phyloP scores from a whole-genome alignment of 2,888 invertebrate species.

The Alentia gelatinosa region DNA sequence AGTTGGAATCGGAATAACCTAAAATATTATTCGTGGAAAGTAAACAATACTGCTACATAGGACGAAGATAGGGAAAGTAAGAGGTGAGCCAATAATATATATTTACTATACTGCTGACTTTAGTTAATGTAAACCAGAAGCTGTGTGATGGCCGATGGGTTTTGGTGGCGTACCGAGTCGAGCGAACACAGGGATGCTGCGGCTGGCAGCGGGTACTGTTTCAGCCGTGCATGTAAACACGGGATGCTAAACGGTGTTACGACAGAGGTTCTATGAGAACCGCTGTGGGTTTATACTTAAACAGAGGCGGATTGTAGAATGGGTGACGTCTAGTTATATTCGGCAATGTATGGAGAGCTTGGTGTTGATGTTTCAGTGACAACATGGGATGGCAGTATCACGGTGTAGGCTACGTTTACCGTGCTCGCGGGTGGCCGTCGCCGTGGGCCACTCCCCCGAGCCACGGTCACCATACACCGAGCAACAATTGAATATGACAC shows the following conservation, averaged over 20 bases:
- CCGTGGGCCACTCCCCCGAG: too few relatives aligned
- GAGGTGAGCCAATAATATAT: background rate
- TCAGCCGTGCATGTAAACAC: constrained; percentile 5
- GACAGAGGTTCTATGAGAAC: background rate
- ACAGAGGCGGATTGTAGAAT: too few relatives aligned
- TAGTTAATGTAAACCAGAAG: background rate
- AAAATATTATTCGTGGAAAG: constrained; percentile 2
- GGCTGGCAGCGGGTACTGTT: background rate
- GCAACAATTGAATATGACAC: too few relatives aligned
- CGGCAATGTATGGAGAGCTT: too few relatives aligned
- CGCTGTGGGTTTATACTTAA: background rate
- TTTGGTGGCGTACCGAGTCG: background rate
- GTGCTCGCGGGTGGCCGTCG: too few relatives aligned
- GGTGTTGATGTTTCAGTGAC: too few relatives aligned
- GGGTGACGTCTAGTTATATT: too few relatives aligned
- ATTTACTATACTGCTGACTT: background rate
- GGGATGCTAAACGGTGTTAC: background rate
- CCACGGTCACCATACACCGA: too few relatives aligned
- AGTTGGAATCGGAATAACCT: constrained; percentile 34
- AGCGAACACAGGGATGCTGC: background rate
- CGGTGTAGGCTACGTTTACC: too few relatives aligned
- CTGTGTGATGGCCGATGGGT: too few relatives aligned
- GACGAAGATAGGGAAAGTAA: background rate
- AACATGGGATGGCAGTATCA: too few relatives aligned
- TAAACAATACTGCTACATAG: constrained; percentile 22